Evolutionary conservation across 2,113 vertebrate species (phyloP).

Genomic region (Antigone vipio): DNA sequence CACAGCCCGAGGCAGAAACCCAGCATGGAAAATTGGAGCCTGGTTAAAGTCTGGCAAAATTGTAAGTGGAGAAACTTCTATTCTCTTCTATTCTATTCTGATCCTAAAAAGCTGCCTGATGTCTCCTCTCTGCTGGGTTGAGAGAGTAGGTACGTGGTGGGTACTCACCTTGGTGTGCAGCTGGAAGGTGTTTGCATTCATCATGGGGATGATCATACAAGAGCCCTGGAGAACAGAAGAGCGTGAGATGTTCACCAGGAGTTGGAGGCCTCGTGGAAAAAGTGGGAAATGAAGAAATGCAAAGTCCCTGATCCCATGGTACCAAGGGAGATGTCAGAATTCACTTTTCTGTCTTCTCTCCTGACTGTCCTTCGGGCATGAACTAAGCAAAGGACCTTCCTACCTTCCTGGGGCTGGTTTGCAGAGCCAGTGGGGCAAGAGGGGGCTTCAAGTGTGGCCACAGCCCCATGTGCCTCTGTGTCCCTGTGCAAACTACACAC

Average conservation of each 20-base stretch:
- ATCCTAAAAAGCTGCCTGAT: slow-evolving; percentile 49
- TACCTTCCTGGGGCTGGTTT: neutral
- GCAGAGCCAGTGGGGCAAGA: neutral
- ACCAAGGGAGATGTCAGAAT: neutral
- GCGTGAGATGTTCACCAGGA: neutral
- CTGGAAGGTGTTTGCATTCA: neutral
- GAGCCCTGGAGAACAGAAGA: neutral
- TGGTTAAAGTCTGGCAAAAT: neutral
- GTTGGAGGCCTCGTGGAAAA: neutral
- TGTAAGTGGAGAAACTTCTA: slow-evolving; percentile 40
- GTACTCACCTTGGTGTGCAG: neutral
- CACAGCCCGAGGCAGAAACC: slow-evolving; percentile 41
- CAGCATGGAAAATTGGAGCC: slow-evolving; percentile 64
- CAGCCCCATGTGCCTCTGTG: neutral
- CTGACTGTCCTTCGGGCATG: neutral
- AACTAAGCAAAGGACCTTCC: neutral
- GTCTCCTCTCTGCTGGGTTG: neutral
- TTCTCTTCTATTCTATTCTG: neutral
- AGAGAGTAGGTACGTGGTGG: neutral
- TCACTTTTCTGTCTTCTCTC: neutral
- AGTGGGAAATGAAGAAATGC: neutral
- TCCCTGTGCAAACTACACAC: neutral
- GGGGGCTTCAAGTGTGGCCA: neutral
- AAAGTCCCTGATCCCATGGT: neutral
- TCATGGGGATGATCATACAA: neutral